phyloP scores from a whole-genome alignment of 2,113 vertebrate genomes.

The Probosciger aterrimus region DNA sequence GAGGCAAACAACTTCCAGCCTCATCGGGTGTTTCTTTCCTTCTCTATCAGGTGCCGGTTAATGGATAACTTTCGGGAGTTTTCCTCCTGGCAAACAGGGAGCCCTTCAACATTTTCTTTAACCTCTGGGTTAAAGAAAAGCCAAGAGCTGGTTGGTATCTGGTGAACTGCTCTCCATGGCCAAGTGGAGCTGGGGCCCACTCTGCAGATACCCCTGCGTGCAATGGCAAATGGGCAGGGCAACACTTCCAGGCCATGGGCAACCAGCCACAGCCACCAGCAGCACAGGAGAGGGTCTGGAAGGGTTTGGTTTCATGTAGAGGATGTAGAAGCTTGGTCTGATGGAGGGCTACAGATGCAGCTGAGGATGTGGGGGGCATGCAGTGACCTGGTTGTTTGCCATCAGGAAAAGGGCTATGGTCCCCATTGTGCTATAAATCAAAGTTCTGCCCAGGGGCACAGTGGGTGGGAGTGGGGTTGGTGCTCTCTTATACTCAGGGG shows the following conservation, averaged over 20 bases:
- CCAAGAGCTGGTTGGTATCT: background rate
- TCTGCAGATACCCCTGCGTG: background rate
- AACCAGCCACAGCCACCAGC: background rate
- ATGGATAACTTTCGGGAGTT: conserved; percentile 32
- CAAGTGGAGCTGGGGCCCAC: background rate
- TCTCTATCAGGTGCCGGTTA: background rate
- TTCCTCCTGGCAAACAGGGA: background rate
- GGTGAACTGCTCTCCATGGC: background rate
- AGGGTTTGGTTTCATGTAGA: background rate
- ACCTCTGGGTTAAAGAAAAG: conserved; percentile 33
- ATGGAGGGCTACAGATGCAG: background rate
- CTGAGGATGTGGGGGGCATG: background rate
- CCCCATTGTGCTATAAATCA: background rate
- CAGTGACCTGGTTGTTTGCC: background rate
- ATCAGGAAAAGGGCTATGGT: background rate
- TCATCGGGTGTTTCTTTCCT: background rate
- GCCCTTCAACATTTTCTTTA: background rate
- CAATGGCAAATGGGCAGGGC: background rate
- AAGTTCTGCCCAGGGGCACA: background rate
- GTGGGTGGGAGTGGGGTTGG: background rate
- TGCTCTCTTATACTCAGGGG: background rate
- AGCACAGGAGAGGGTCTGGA: accelerated
- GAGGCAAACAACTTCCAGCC: background rate
- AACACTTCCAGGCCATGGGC: background rate
- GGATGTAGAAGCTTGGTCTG: background rate